A percentile compares a stretch with the other conserved stretches of the same genome.
Evolutionary conservation across 1,140 invertebrate genomes (phyloP).

Genomic region (Brachystomella parvula): DNA sequence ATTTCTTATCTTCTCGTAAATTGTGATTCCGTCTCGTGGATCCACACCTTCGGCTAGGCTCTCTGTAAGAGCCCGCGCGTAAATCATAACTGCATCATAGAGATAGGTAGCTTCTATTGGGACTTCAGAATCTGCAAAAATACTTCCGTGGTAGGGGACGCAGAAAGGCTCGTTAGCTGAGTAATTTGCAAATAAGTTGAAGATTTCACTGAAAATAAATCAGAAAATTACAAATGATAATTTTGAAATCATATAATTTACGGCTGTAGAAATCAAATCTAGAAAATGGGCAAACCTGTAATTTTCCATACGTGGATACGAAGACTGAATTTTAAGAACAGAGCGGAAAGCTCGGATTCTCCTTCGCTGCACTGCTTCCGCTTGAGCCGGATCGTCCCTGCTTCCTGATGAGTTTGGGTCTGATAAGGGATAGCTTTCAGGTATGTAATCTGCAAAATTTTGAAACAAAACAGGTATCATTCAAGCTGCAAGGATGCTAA

Average conservation of each 20-base stretch:
- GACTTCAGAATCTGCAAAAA: conserved; percentile 60
- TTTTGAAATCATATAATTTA: too few relatives aligned
- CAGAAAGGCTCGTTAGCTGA: conserved; percentile 60
- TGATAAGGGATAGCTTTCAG: neutral
- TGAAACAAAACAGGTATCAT: too few relatives aligned
- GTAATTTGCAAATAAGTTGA: conserved; percentile 56
- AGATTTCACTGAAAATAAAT: conserved; percentile 49
- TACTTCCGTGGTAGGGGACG: conserved; percentile 61
- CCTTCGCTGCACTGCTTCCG: neutral
- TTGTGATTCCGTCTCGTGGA: conserved; percentile 60
- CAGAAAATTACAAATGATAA: too few relatives aligned
- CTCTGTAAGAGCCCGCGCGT: conserved; percentile 67
- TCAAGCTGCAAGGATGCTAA: too few relatives aligned
- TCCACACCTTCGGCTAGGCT: conserved; percentile 56
- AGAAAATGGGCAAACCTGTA: conserved; percentile 5
- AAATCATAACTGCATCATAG: conserved; percentile 79
- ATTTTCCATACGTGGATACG: conserved; percentile 9
- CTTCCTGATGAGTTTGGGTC: neutral
- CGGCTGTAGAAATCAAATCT: too few relatives aligned
- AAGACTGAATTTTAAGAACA: conserved; percentile 14
- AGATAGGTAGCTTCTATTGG: conserved; percentile 76
- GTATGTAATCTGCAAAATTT: conserved; percentile 3
- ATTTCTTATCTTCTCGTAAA: conserved; percentile 61
- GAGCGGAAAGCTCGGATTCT: conserved; percentile 13
- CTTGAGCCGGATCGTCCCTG: neutral